Base-by-base conservation (phyloP, 2,888 invertebrate species). In the Diplolepis rosae region DNA sequence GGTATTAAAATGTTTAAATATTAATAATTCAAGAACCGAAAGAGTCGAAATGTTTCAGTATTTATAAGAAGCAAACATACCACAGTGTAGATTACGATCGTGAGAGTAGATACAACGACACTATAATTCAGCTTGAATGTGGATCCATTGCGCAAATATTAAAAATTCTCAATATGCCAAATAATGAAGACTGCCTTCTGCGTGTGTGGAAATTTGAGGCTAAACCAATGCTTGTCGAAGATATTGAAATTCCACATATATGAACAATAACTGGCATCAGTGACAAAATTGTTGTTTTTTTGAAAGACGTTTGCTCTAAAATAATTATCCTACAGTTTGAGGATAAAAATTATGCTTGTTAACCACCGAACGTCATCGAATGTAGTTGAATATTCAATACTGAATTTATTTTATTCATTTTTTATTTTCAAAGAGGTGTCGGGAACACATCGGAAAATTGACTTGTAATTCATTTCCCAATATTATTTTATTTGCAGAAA, bases 161-260 rank as follows among this genome's bases (percentile, higher is more conserved):
- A 61, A 35, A 61, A 35, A 61, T 61, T 28, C 1, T 61, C 4
- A 32, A 7, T 56, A 56, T 56, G 39, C 56, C 32, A 32, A 22
- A 56, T 9, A 28, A 27, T 54, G 6, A 54, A n/a, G n/a, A n/a
- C n/a, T n/a, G n/a, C n/a, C n/a, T n/a, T n/a, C n/a, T n/a, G n/a
- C n/a, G n/a, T n/a, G 54, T 54, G 5, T 54, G 32, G n/a, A 54
- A 6, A 54, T 54, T 54, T 11, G 6, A 54, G 28, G 28, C 18
- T 3, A 15, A 54, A 24, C 15, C 7, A 18, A 32, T 56, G 30
- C 11, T 56, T 30, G 32, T 56, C 2, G 11, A 35, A 56, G 30
- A 30, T 56, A 13, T 56, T 4, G 56, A 56, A 56, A 56, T 56
- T 30, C 56, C 56, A 15, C 56, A 56, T 56, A n/a, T 56, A 18